Conservation (phyloP, 2,113 vertebrate genomes). For the Corythaixoides concolor region DNA sequence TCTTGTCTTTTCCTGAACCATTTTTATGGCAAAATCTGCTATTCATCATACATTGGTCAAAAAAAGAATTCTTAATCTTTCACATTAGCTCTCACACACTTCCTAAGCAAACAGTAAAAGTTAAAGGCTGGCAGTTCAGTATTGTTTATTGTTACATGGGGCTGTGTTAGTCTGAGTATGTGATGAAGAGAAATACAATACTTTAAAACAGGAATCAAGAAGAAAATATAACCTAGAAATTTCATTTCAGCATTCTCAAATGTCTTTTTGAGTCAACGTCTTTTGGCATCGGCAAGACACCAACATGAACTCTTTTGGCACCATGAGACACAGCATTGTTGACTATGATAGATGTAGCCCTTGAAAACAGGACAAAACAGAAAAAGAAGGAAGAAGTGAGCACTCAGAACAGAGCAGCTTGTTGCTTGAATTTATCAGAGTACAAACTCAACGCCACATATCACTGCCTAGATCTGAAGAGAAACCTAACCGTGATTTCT, state of each 20-base stretch:
- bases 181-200: not conserved
- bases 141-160: not conserved
- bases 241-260: not conserved
- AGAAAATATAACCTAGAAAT: not conserved
- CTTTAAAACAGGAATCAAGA: not conserved
- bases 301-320: not conserved
- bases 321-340: not conserved
- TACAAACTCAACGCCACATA: not conserved
- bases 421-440: not conserved
- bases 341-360: not conserved
- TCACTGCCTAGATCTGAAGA: not conserved
- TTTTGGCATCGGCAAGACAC: not conserved
- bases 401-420: not conserved
- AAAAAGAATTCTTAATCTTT: not conserved
- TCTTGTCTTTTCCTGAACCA: not conserved
- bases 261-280: not conserved
- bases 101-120: conserved; percentile 13
- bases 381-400: not conserved
- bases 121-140: not conserved
- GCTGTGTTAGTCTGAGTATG: not conserved
- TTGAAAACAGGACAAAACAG: not conserved
- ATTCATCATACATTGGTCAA: not conserved
- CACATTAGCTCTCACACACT: not conserved
- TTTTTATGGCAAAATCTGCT: conserved; percentile 19
- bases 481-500: not conserved